Evolutionary conservation across 2,888 invertebrate species (phyloP), one percentile per base, ranked within the genome.

Genomic region (Argyresthia albistria): DNA sequence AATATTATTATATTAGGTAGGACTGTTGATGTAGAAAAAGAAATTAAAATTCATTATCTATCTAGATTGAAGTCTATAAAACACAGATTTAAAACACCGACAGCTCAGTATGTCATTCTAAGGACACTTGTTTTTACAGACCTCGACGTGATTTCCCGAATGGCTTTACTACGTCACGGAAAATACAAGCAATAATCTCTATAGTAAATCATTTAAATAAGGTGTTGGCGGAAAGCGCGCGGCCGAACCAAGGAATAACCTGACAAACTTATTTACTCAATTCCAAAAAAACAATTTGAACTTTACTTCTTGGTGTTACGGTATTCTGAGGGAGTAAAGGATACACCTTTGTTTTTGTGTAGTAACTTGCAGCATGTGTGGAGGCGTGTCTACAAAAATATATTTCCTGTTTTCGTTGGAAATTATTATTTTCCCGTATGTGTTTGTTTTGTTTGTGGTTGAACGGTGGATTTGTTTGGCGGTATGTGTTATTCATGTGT

Each of bases 341-440:
- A 25, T 25, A 6, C 6, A 25, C 25, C 25, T 25, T 25, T 25
- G 25, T 25, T 25, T 25, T 25, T 25, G 45, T 15, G 16, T 45
- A 15, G 45, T 45, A 45, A 45, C 15, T 45, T 45, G 15, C 45
- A 45, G 15, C 45, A 15, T 16, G 45, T 45, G 45, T 45, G 45
- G 45, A 15, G 45, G 47, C 47, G 47, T 47, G 47, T 35, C 47
- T 47, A 47, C 47, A 47, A 35, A 47, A 47, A 47, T 47, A 47
- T 47, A 35, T 35, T 47, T 16, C 35, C 35, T 9, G 12, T 47
- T 35, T 35, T 25, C 25, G 8, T 45, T 25, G 35, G 35, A 35
- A 47, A 47, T 47, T 35, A 47, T 47, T 47, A 47, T 47, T 47
- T 47, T 36, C 47, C 35, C 47, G 47, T 35, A 11, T 4, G 25